Evolutionary conservation across 2,888 invertebrate species (phyloP).

Genomic region (Noctua pronuba): DNA sequence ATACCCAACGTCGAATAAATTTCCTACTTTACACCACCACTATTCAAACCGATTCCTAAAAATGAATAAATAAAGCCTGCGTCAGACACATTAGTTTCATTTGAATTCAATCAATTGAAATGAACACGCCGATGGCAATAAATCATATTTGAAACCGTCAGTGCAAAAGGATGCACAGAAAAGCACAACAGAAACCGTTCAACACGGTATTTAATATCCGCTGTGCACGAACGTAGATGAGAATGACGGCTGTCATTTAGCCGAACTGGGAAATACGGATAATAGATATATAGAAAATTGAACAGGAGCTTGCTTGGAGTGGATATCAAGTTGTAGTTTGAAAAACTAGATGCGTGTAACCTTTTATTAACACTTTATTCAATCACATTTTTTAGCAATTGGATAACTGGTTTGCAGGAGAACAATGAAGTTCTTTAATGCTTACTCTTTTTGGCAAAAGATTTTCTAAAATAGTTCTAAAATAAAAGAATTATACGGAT

Average conservation of each 20-base stretch:
- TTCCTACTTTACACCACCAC: background rate
- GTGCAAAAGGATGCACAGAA: background rate
- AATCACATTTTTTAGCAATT: background rate
- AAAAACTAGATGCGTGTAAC: background rate
- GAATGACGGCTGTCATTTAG: background rate
- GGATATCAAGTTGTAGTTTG: background rate
- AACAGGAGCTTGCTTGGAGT: background rate
- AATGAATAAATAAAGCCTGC: background rate
- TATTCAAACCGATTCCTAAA: background rate
- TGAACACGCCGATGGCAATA: background rate
- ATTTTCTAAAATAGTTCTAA: background rate
- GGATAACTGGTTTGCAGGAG: background rate
- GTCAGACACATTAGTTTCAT: background rate
- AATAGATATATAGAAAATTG: no score
- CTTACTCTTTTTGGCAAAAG: background rate
- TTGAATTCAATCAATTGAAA: no score
- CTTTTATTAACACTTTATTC: no score
- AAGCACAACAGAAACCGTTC: background rate
- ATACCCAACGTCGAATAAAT: background rate
- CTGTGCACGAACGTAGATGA: background rate
- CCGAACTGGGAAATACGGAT: background rate
- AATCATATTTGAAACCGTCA: background rate
- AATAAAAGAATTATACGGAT: background rate
- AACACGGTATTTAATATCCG: slow-evolving; percentile 17
- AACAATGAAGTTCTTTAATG: background rate